Conservation (phyloP, 2,113 vertebrate genomes). For the Sclerurus mexicanus region DNA sequence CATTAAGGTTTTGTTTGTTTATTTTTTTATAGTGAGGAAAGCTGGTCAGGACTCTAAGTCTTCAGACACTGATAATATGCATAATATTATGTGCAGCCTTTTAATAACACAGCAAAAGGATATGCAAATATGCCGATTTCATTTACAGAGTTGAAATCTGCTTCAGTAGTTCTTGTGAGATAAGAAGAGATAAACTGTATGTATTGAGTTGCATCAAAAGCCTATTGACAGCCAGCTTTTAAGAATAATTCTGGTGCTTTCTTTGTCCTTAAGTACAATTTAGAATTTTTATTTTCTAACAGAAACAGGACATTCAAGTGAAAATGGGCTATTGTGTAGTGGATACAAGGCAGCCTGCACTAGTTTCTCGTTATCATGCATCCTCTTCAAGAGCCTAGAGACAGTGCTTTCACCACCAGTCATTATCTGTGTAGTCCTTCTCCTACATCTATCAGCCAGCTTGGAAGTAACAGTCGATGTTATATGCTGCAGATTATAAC, state of each 20-base stretch:
- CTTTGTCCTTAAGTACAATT: not conserved
- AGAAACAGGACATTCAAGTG: not conserved
- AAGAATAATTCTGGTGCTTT: not conserved
- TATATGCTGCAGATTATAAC: not conserved
- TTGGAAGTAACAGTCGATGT: not conserved
- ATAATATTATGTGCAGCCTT: constrained; percentile 32
- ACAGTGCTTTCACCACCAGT: not conserved
- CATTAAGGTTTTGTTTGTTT: not conserved
- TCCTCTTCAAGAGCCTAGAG: not conserved
- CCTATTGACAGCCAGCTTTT: not conserved
- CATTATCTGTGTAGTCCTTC: not conserved
- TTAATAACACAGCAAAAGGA: constrained; percentile 42
- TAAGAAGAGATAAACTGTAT: constrained; percentile 44
- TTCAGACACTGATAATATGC: not conserved
- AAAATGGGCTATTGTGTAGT: not conserved
- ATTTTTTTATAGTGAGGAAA: not conserved
- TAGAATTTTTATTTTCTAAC: constrained; percentile 7
- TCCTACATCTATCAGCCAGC: not conserved
- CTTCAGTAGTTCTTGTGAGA: constrained; percentile 47
- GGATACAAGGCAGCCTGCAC: not conserved
- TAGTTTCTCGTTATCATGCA: not conserved
- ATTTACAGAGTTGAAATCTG: constrained; percentile 37
- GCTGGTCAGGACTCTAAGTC: not conserved
- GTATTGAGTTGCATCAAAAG: constrained; percentile 34
- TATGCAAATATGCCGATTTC: constrained; percentile 39